Conservation (phyloP, 2,888 invertebrate species). For the Chrysolina haemoptera region DNA sequence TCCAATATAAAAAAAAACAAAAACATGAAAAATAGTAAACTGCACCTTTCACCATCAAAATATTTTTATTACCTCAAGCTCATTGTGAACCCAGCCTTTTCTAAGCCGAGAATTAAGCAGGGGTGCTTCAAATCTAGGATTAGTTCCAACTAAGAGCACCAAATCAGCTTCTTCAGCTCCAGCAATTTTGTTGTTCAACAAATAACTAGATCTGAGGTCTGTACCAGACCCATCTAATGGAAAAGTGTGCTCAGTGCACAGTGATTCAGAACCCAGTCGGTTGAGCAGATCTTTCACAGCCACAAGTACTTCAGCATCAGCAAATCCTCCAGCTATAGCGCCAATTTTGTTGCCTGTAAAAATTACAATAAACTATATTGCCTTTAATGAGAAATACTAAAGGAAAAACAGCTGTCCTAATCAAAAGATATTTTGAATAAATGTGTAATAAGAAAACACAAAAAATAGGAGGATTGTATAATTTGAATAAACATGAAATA, state of each 20-base stretch:
- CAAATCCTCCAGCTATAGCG: slow-evolving; percentile 91
- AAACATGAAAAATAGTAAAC: too few species aligned
- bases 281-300: slow-evolving; percentile 95
- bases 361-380: neutral
- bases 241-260: slow-evolving; percentile 94
- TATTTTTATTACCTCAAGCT: slow-evolving; percentile 74
- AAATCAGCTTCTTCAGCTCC: slow-evolving; percentile 95
- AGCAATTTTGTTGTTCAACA: slow-evolving; percentile 92
- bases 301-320: slow-evolving; percentile 92
- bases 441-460: too few species aligned
- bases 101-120: slow-evolving; percentile 95
- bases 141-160: slow-evolving; percentile 94
- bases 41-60: too few species aligned
- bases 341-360: slow-evolving; percentile 73
- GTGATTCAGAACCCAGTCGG: slow-evolving; percentile 85
- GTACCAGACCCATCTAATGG: slow-evolving; percentile 86
- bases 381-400: too few species aligned
- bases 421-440: too few species aligned
- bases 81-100: slow-evolving; percentile 96
- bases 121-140: slow-evolving; percentile 97
- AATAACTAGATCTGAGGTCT: slow-evolving; percentile 92
- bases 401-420: too few species aligned
- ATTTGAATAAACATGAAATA: too few species aligned
- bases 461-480: too few species aligned
- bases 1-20: neutral